phyloP scores from a whole-genome alignment of 1,140 invertebrate species.

The Eriocheir sinensis region DNA sequence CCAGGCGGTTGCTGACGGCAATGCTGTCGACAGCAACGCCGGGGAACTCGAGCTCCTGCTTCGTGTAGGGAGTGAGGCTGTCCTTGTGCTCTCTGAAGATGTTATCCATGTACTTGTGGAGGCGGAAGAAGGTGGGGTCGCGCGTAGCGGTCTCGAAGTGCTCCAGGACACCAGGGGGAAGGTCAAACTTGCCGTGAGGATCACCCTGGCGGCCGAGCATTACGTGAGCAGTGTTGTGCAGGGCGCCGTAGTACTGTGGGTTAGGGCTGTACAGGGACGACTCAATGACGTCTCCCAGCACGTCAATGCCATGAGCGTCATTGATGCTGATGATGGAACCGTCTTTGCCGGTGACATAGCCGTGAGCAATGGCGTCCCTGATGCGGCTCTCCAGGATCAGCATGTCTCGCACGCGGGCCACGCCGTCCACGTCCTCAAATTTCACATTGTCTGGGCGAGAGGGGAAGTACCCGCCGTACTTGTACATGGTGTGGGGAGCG shows the following conservation, averaged over 20 bases:
- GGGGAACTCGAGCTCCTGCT: constrained; percentile 35
- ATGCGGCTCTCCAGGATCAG: constrained; percentile 51
- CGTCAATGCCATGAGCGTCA: constrained; percentile 38
- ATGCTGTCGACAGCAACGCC: constrained; percentile 34
- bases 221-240: constrained; percentile 64
- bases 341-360: constrained; percentile 32
- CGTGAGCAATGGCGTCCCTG: constrained; percentile 65
- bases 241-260: constrained; percentile 56
- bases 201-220: constrained; percentile 60
- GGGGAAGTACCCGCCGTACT: constrained; percentile 64
- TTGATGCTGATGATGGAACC: constrained; percentile 43
- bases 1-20: not conserved
- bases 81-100: constrained; percentile 67
- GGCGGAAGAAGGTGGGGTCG: constrained; percentile 54
- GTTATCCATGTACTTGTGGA: constrained; percentile 66
- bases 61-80: constrained; percentile 55
- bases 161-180: constrained; percentile 60
- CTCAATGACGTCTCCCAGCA: constrained; percentile 58
- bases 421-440: constrained; percentile 55
- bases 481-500: constrained; percentile 63
- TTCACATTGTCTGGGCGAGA: constrained; percentile 61
- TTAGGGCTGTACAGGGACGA: constrained; percentile 59
- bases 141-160: constrained; percentile 61
- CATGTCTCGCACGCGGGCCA: constrained; percentile 58
- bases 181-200: constrained; percentile 49